Evolutionary conservation across 37 sponge, comb jelly and placozoan genomes (phyloP), one percentile per base, ranked within the genome.

Genomic region (Halichondria panicea): DNA sequence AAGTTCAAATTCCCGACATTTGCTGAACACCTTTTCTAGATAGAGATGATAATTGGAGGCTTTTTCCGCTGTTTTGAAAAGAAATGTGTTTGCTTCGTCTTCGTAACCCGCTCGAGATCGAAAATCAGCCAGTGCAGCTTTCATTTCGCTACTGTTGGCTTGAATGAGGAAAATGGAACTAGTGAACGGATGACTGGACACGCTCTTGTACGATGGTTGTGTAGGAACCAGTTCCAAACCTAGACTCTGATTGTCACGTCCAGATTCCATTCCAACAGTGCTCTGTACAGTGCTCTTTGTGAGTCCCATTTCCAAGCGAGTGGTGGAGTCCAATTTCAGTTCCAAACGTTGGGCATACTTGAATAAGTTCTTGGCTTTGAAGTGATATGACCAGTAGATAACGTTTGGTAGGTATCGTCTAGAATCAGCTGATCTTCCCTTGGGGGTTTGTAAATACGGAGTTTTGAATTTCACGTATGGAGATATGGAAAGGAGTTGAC

Each of bases 321-420:
- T 34, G 18, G 30, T 30, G 19, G 15, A 0, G 15, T 30, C 53
- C 36, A 34, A 36, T 33, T 63, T 28, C 18, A 18, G 34, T 33
- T 30, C 11, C 22, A 12, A 22, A 30, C 9, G 61, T 59, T 24
- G 12, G 22, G 9, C 7, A 34, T 6, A 36, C 43, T 40, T 52
- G 68, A 2, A 18, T 34, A 13, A 39, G 37, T 19, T 6, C 13
- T 55, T 48, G 15, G 83, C 54, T 5, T 65, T 70, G 44, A 94
- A 94, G 61, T 68, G 75, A 34, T 79, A 32, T 13, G 95, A 95
- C 91, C 91, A 95, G 74, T 79, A 95, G 31, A 84, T 52, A 22
- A 55, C 66, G 3, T 43, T 55, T 2, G 85, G 83, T 21, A 95
- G 70, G 70, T 87, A 95, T 41, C 65, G 60, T 35, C 75, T 69